Evolutionary conservation across 2,888 invertebrate species (phyloP).

Genomic region (Sarcophaga subvicina): DNA sequence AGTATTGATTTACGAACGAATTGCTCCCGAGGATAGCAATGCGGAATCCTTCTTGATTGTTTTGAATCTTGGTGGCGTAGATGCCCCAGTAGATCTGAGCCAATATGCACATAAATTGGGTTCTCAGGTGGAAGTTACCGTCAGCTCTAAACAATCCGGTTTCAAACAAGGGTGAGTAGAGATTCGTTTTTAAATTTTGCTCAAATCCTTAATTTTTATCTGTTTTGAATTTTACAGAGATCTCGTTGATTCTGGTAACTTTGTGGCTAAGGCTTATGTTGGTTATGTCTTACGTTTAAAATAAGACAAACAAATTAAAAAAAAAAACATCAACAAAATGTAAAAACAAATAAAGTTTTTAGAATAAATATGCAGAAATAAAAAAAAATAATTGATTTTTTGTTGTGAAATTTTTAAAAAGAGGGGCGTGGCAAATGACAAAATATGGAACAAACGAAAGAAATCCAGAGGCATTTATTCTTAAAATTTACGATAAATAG

Average conservation of each 20-base stretch:
- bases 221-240: constrained; percentile 59
- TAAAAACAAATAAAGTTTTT: not conserved
- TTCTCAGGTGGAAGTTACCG: constrained; percentile 69
- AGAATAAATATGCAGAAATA: not conserved
- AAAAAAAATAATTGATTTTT: not conserved
- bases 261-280: constrained; percentile 68
- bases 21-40: constrained; percentile 44
- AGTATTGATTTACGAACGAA: constrained; percentile 70
- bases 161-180: constrained; percentile 70
- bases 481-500: too few relatives aligned
- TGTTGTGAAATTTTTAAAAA: too few relatives aligned
- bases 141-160: constrained; percentile 72
- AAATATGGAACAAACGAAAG: too few relatives aligned
- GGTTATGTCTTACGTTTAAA: constrained; percentile 69
- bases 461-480: too few relatives aligned
- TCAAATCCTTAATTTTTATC: not conserved
- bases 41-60: constrained; percentile 77
- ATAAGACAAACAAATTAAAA: not conserved
- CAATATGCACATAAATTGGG: constrained; percentile 62
- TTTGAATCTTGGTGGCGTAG: constrained; percentile 82
- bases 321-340: not conserved
- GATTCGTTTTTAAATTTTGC: not conserved
- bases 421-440: too few relatives aligned
- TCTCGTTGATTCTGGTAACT: constrained; percentile 54
- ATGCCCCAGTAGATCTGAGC: constrained; percentile 81